phyloP scores from a whole-genome alignment of 1,140 invertebrate genomes.

The Cherax quadricarinatus region DNA sequence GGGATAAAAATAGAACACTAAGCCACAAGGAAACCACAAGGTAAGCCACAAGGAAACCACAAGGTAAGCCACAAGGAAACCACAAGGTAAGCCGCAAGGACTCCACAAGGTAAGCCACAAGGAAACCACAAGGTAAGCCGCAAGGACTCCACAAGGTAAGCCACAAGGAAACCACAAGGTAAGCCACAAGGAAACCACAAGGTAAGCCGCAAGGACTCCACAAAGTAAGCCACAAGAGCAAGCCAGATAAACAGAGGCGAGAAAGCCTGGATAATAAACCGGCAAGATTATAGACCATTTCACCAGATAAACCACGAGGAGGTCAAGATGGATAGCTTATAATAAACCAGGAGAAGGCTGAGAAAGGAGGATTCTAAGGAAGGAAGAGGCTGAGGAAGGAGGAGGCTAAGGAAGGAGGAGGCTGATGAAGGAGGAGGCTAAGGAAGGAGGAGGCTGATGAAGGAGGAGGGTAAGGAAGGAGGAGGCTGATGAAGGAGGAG shows the following conservation, averaged over 20 bases:
- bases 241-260: background rate
- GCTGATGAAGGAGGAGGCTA: background rate
- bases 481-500: background rate
- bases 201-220: too few species aligned
- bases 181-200: background rate
- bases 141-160: too few species aligned
- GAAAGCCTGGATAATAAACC: too few species aligned
- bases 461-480: too few species aligned
- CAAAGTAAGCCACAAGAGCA: background rate
- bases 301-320: background rate
- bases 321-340: background rate
- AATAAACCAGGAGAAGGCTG: background rate
- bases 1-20: too few species aligned
- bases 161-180: background rate
- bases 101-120: too few species aligned
- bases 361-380: background rate
- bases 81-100: too few species aligned
- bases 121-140: too few species aligned
- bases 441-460: background rate
- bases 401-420: slow-evolving; percentile 1
- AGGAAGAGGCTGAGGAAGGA: background rate
- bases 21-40: too few species aligned
- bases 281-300: too few species aligned
- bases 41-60: too few species aligned
- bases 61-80: too few species aligned